Evolutionary conservation across 1,140 invertebrate genomes (phyloP).

Genomic region (Drosophila watanabei): DNA sequence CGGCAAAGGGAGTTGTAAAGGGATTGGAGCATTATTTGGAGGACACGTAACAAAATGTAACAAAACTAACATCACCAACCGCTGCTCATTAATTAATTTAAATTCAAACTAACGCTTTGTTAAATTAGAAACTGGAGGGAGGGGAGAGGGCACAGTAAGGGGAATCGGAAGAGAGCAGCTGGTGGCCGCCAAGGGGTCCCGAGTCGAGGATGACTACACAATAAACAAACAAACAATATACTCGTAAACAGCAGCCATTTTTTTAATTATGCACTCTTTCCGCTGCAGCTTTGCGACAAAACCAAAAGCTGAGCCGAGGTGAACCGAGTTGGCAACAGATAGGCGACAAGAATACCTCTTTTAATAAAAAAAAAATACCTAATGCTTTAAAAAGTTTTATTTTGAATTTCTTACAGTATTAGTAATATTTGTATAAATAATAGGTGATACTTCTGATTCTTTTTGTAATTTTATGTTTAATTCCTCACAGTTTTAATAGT

Average conservation of each 20-base stretch:
- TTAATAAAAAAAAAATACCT: neutral
- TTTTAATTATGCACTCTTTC: constrained; percentile 76
- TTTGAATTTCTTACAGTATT: neutral
- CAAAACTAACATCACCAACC: constrained; percentile 12
- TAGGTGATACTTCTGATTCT: no score
- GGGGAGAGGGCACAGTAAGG: neutral
- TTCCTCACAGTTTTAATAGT: no score
- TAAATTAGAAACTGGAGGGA: constrained; percentile 40
- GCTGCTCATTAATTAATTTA: constrained; percentile 57
- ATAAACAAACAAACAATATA: constrained; percentile 65
- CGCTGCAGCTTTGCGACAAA: constrained; percentile 43
- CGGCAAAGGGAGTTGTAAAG: constrained; percentile 9
- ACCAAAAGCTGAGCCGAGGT: constrained; percentile 7
- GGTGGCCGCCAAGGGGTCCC: neutral
- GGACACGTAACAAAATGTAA: constrained; percentile 4
- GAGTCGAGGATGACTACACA: constrained; percentile 38
- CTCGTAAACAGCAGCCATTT: constrained; percentile 68
- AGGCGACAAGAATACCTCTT: neutral
- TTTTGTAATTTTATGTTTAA: no score
- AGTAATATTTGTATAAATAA: no score
- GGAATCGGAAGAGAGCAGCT: neutral
- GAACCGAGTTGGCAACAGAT: neutral
- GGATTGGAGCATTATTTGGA: constrained; percentile 7
- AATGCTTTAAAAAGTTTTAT: neutral
- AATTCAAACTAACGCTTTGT: constrained; percentile 47